Evolutionary conservation across 2,113 vertebrate species (phyloP).

Genomic region (Nerophis lumbriciformis): DNA sequence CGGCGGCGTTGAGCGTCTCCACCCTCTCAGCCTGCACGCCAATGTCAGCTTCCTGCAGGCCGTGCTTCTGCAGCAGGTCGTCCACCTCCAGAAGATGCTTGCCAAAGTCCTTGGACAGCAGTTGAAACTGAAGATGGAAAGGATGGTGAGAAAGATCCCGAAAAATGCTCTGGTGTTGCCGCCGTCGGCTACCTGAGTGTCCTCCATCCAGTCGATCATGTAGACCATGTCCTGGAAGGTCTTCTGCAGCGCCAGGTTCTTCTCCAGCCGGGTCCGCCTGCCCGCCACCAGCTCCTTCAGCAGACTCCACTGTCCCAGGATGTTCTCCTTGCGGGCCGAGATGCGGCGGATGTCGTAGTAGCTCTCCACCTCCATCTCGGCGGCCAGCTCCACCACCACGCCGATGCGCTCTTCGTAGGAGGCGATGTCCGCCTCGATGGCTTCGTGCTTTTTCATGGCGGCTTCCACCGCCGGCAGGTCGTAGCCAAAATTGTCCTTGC

Average conservation of each 20-base stretch:
- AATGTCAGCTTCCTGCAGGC: constrained; percentile 86
- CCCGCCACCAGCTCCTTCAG: constrained; percentile 81
- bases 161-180: too few species aligned
- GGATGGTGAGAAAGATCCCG: too few species aligned
- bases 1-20: constrained; percentile 79
- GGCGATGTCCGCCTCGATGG: constrained; percentile 91
- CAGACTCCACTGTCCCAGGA: constrained; percentile 88
- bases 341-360: constrained; percentile 88
- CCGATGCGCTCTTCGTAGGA: constrained; percentile 91
- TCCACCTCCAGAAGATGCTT: constrained; percentile 93
- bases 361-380: constrained; percentile 83
- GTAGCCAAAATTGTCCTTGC: constrained; percentile 92
- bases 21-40: constrained; percentile 84
- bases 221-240: constrained; percentile 98
- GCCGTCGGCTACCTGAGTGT: constrained; percentile 80
- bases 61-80: constrained; percentile 90
- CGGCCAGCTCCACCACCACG: constrained; percentile 81
- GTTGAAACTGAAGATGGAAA: constrained; percentile 65
- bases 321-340: constrained; percentile 84
- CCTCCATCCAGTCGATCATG: constrained; percentile 99
- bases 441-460: constrained; percentile 96
- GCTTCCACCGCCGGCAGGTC: constrained; percentile 92
- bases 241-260: constrained; percentile 89
- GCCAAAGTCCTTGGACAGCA: constrained; percentile 85
- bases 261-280: constrained; percentile 81